A percentile compares a stretch with the other conserved stretches of the same genome.
Conservation (phyloP, 2,113 vertebrate genomes). For the Sprattus sprattus region DNA sequence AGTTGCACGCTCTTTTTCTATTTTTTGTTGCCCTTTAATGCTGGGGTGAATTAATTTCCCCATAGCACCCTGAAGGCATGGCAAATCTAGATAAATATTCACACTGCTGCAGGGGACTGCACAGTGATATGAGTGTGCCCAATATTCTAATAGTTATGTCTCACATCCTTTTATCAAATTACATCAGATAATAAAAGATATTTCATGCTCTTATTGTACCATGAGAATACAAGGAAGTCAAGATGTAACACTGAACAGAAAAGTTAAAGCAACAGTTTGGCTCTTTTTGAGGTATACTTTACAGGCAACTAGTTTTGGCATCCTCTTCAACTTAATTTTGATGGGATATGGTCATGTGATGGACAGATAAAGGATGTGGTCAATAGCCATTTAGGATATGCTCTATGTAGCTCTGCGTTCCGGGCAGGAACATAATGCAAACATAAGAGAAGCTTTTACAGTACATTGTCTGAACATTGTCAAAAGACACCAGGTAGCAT, state of each 20-base stretch:
- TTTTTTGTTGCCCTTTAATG: too few species aligned
- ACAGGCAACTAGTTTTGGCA: too few species aligned
- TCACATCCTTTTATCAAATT: too few species aligned
- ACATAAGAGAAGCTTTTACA: not conserved
- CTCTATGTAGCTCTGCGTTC: not conserved
- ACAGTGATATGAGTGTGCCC: not conserved
- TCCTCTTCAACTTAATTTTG: not conserved
- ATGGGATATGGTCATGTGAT: not conserved
- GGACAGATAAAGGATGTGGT: not conserved
- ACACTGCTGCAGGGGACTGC: not conserved
- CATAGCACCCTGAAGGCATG: not conserved
- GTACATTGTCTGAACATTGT: not conserved
- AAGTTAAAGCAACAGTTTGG: not conserved
- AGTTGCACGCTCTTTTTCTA: not conserved
- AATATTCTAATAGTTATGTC: not conserved
- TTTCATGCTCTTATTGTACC: too few species aligned
- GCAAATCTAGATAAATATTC: not conserved
- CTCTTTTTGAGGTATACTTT: too few species aligned
- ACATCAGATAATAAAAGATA: too few species aligned
- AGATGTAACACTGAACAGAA: too few species aligned
- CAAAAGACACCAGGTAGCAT: not conserved
- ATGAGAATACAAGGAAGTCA: too few species aligned
- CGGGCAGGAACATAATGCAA: too few species aligned
- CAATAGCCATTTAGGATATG: not conserved
- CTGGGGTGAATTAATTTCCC: too few species aligned